A percentile compares a stretch with the other conserved stretches of the same genome.
These are phyloP conservation scores for Desmophyllum pertusum DNA, from an alignment of 92 coral and sea anemone genomes.

Conservation along the genomic window DNA sequence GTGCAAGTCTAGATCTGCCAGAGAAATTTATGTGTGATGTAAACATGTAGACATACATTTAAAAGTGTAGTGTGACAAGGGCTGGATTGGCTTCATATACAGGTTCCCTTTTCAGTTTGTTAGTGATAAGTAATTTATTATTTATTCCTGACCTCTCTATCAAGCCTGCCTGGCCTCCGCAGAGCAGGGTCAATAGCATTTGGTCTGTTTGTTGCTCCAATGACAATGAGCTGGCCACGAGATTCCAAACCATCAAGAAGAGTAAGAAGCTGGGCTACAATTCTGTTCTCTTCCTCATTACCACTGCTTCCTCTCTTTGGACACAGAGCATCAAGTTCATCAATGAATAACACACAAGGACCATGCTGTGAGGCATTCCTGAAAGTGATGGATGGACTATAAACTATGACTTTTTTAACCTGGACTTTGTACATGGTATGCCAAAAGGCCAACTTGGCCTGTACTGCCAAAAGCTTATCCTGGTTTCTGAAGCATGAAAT, in stretches of 20 bases:
- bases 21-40: too few species aligned
- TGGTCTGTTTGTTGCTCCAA: slow-evolving; percentile 98
- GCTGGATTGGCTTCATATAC: neutral
- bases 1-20: too few species aligned
- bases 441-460: too few species aligned
- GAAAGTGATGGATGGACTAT: too few species aligned
- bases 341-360: slow-evolving; percentile 93
- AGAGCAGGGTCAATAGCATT: slow-evolving; percentile 96
- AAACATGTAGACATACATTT: too few species aligned
- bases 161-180: slow-evolving; percentile 97
- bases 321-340: slow-evolving; percentile 96
- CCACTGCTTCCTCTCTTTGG: slow-evolving; percentile 89
- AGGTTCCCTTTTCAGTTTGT: neutral
- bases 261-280: slow-evolving; percentile 90
- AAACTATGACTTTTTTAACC: too few species aligned
- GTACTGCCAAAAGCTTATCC: too few species aligned
- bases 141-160: slow-evolving; percentile 78
- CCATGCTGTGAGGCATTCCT: slow-evolving; percentile 81
- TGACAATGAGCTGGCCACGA: slow-evolving; percentile 75
- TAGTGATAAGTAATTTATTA: neutral
- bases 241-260: slow-evolving; percentile 88
- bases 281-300: slow-evolving; percentile 79
- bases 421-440: too few species aligned
- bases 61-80: neutral
- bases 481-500: too few species aligned